These are phyloP conservation scores for Apis mellifera DNA, from an alignment of 1,140 invertebrate species.

Conservation along the genomic window Amel_HAv3.1 CM009932.2:11495501-11496000, in stretches of 20 bases:
- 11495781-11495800: not conserved
- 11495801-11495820: constrained; percentile 38
- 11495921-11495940: constrained; percentile 6
- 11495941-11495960: not conserved
- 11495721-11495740: constrained; percentile 10
- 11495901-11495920: constrained; percentile 59
- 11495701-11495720: constrained; percentile 2
- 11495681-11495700: not conserved
- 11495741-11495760: constrained; percentile 30
- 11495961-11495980: not conserved
- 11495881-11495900: constrained; percentile 73
- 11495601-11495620: not conserved
- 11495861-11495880: constrained; percentile 78
- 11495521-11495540: too few species aligned
- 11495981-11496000: not conserved
- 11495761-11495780: not conserved
- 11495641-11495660: constrained; percentile 22
- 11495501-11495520: not conserved
- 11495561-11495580: not conserved
- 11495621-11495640: constrained; percentile 18
- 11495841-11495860: constrained; percentile 68
- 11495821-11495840: constrained; percentile 61
- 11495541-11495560: constrained; percentile 6
- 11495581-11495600: not conserved
- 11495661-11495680: not conserved